phyloP scores from a whole-genome alignment of 2,113 vertebrate genomes.

The Athene noctua region DNA sequence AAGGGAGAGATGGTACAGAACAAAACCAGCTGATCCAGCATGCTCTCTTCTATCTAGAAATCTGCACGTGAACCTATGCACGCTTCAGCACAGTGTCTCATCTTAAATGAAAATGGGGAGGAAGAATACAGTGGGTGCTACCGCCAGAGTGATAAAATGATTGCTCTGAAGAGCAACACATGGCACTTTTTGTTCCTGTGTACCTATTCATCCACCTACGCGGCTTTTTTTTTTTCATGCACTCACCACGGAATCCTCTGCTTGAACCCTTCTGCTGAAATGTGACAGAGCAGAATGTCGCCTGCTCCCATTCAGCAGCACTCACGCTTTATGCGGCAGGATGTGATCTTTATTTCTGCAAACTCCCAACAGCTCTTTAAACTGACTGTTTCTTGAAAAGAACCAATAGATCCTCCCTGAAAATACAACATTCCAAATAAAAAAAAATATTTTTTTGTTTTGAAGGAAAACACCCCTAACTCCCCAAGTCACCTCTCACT shows the following conservation, averaged over 20 bases:
- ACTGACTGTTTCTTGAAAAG: background rate
- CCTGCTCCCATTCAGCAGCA: background rate
- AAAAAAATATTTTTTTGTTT: background rate
- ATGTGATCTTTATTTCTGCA: background rate
- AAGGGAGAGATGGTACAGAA: background rate
- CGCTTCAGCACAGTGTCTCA: background rate
- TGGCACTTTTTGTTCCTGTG: constrained; percentile 22
- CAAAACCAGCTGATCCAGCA: background rate
- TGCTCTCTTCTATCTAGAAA: background rate
- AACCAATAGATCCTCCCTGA: background rate
- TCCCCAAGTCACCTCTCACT: background rate
- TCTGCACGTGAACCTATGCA: background rate
- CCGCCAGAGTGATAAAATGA: constrained; percentile 19
- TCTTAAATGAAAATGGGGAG: background rate
- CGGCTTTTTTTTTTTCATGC: background rate
- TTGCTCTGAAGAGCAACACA: constrained; percentile 17
- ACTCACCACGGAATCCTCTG: background rate
- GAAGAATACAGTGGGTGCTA: background rate
- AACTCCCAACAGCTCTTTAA: background rate
- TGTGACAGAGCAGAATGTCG: background rate
- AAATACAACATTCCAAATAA: background rate
- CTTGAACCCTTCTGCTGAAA: background rate
- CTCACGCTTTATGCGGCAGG: background rate
- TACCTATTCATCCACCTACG: constrained; percentile 29
- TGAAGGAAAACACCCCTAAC: background rate